Evolutionary conservation across 1,140 invertebrate species (phyloP).

Genomic region (Anoplolepis gracilipes): DNA sequence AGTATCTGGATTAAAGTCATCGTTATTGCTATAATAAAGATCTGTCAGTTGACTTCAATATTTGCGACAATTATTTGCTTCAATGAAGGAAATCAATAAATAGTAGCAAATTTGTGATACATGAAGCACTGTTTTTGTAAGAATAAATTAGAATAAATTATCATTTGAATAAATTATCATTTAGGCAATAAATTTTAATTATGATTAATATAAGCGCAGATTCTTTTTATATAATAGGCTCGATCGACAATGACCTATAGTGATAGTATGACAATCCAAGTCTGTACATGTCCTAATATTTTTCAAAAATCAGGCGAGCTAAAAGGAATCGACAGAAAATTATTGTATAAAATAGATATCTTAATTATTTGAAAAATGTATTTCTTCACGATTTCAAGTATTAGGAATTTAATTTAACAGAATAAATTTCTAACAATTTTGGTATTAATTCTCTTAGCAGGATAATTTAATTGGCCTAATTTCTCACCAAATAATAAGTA

Average conservation of each 20-base stretch:
- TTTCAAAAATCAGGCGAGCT: slow-evolving; percentile 5
- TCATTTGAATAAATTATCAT: slow-evolving; percentile 53
- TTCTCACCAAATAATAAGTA: slow-evolving; percentile 20
- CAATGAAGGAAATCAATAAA: slow-evolving; percentile 55
- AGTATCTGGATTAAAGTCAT: slow-evolving; percentile 4
- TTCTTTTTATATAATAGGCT: slow-evolving; percentile 46
- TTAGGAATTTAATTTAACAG: neutral
- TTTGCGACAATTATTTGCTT: slow-evolving; percentile 44
- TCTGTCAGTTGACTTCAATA: slow-evolving; percentile 6
- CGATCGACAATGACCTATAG: slow-evolving; percentile 41
- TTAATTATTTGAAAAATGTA: slow-evolving; percentile 3
- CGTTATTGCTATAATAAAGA: slow-evolving; percentile 17
- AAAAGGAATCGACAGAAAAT: slow-evolving; percentile 29
- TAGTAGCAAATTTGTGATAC: slow-evolving; percentile 54
- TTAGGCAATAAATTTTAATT: slow-evolving; percentile 52
- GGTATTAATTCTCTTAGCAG: slow-evolving; percentile 16
- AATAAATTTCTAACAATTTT: slow-evolving; percentile 16
- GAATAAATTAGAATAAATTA: slow-evolving; percentile 52
- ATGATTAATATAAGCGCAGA: slow-evolving; percentile 49
- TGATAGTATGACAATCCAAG: slow-evolving; percentile 56
- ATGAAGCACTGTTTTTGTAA: slow-evolving; percentile 40
- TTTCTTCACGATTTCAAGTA: neutral
- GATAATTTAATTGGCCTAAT: slow-evolving; percentile 63
- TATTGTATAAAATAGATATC: slow-evolving; percentile 12
- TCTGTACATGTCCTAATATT: slow-evolving; percentile 43